phyloP scores from a whole-genome alignment of 2,113 vertebrate species.

The Lophius piscatorius region DNA sequence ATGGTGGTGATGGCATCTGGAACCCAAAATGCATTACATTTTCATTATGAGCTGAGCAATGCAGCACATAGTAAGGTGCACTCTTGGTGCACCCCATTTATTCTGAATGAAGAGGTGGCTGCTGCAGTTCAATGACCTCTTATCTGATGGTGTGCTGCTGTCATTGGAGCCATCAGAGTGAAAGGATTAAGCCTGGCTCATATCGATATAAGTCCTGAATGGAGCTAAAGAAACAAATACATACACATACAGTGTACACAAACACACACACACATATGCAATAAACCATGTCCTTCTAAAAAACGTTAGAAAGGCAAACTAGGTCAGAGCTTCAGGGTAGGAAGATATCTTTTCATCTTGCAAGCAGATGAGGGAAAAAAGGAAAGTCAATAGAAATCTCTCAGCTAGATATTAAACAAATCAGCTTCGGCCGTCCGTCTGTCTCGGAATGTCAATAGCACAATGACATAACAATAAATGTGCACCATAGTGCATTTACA shows the following conservation, averaged over 20 bases:
- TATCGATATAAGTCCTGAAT: conserved; percentile 80
- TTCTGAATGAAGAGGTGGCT: conserved; percentile 80
- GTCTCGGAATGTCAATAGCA: conserved; percentile 69
- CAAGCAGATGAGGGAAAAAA: conserved; percentile 66
- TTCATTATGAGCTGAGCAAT: conserved; percentile 80
- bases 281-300: conserved; percentile 62
- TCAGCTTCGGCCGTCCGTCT: conserved; percentile 59
- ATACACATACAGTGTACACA: conserved; percentile 18
- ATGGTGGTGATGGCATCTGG: conserved; percentile 56
- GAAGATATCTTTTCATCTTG: conserved; percentile 78
- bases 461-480: conserved; percentile 69
- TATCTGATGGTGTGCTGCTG: conserved; percentile 80
- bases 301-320: conserved; percentile 70
- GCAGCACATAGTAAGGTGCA: conserved; percentile 75
- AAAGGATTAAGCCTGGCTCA: conserved; percentile 80
- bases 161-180: conserved; percentile 82
- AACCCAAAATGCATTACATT: conserved; percentile 80
- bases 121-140: conserved; percentile 83
- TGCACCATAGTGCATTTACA: conserved; percentile 59
- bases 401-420: conserved; percentile 77
- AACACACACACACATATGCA: conserved; percentile 6
- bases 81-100: conserved; percentile 81
- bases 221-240: conserved; percentile 50
- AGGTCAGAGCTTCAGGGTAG: conserved; percentile 66
- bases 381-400: conserved; percentile 75